Base-by-base conservation (phyloP, 1,140 invertebrate species). In the Drosophila mayri region DNA sequence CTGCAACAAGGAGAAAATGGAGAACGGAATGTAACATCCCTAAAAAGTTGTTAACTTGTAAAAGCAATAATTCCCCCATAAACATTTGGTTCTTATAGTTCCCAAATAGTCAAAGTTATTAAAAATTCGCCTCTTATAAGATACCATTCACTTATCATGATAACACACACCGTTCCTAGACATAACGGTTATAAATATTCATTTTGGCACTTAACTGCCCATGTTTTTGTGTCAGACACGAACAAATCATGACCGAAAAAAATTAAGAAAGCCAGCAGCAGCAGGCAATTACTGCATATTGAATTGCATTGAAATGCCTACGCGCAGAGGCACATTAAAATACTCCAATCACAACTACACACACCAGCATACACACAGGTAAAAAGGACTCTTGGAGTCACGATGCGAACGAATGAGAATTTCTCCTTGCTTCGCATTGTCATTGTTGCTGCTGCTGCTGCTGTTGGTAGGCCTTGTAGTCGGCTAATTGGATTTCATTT, bases 401-500 rank as follows among this genome's bases (percentile, higher is more conserved):
- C 81, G 81, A 74, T 57, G 77, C 61, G 28, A 58, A 35, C 32
- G 22, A 20, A 52, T 52, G 18, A 32, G 52, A 41, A 70, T 70
- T 46, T 70, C 47, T 67, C 38, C 63, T 70, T 25, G 62, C 30
- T 8, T 50, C 37, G 28, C 65, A 68, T 14, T 65, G 66, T 43
- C 63, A 67, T 50, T 52, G 59, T 22, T 67, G 65, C 16, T 49
- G 20, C 30, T 28, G 25, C 54, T 79, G 44, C 16, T 50, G 59
- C 52, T 54, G 65, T 40, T 82, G 72, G 76, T 88, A 84, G 84
- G 84, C 84, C 85, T 78, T 88, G 84, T 90, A 87, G 79, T 59
- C 70, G 74, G 68, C 85, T 91, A 91, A 91, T 91, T 91, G 90
- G 90, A 91, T 91, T 91, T 91, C 79, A 90, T 90, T 90, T 91